Base-by-base conservation (phyloP, 2,888 invertebrate species). In the Amiota communis region DNA sequence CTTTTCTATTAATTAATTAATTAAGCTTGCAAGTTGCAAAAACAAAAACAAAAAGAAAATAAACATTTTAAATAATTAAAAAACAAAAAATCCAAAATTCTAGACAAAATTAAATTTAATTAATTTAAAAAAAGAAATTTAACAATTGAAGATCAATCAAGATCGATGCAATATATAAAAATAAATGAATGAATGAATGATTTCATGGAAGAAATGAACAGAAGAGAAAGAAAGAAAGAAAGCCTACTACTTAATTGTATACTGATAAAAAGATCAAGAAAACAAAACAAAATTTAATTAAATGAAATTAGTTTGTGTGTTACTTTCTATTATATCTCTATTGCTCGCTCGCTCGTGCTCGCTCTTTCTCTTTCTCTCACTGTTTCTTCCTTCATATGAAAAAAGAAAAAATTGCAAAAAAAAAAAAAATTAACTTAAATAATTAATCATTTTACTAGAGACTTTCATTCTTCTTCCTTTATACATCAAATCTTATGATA, bases 21-120 rank as follows among this genome's bases (percentile, higher is more conserved):
- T 36, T 36, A 36, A 36, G 6, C 8, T 36, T 36, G 6, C 23
- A 23, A 23, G 23, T 23, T 23, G 23, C 23, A 23, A 23, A 23
- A 23, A 23, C 23, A 23, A 36, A 36, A n/a, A n/a, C n/a, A n/a
- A n/a, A n/a, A n/a, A n/a, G n/a, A n/a, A 36, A 36, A 6, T 2
- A 53, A 53, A 53, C 53, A 13, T 36, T 53, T 53, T 53, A 53
- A 53, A 63, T 23, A 23, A 23, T 23, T 63, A 63, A 36, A 36
- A 46, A 63, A 56, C 13, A 46, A 46, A 46, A 15, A 46, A 64
- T 46, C 9, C 17, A 59, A 11, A 59, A n/a, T 57, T n/a, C 9
- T 23, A 20, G 59, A 20, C 23, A 17, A 56, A 56, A 59, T 17
- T 59, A 17, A 2, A 23, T 23, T 23, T 23, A 23, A 23, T 23